phyloP scores from a whole-genome alignment of 2,113 vertebrate genomes.

The Rhinopomastus cyanomelas region DNA sequence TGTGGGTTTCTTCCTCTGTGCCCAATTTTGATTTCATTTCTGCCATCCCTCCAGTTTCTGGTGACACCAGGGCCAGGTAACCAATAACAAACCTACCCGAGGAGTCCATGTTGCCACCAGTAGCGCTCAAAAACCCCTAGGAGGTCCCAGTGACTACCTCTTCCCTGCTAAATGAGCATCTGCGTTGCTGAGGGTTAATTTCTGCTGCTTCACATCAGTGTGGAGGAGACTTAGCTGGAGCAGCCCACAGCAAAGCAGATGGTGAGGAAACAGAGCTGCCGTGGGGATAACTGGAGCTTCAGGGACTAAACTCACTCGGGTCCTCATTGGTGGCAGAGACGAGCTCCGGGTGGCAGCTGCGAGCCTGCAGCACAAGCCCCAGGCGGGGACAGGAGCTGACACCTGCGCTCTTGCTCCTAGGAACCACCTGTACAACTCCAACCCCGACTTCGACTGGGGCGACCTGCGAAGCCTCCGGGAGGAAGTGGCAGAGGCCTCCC shows the following conservation, averaged over 20 bases:
- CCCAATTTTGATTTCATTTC: not conserved
- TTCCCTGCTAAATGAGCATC: not conserved
- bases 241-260: not conserved
- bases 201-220: not conserved
- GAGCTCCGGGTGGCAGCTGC: not conserved
- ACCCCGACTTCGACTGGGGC: conserved; percentile 87
- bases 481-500: conserved; percentile 61
- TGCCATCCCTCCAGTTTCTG: not conserved
- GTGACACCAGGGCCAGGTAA: not conserved
- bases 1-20: not conserved
- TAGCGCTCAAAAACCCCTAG: not conserved
- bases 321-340: not conserved
- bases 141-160: not conserved
- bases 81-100: not conserved
- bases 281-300: not conserved
- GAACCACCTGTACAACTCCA: conserved; percentile 87
- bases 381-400: fast-evolving
- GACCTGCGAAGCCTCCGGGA: conserved; percentile 78
- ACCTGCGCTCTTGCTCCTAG: conserved; percentile 56
- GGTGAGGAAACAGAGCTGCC: not conserved
- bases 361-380: fast-evolving
- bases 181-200: not conserved
- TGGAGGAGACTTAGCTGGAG: not conserved
- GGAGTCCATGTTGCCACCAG: too few relatives aligned
- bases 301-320: not conserved